These are phyloP conservation scores for Corythornis madagascariensis DNA, from an alignment of 2,113 vertebrate species.

Conservation along the genomic window DNA sequence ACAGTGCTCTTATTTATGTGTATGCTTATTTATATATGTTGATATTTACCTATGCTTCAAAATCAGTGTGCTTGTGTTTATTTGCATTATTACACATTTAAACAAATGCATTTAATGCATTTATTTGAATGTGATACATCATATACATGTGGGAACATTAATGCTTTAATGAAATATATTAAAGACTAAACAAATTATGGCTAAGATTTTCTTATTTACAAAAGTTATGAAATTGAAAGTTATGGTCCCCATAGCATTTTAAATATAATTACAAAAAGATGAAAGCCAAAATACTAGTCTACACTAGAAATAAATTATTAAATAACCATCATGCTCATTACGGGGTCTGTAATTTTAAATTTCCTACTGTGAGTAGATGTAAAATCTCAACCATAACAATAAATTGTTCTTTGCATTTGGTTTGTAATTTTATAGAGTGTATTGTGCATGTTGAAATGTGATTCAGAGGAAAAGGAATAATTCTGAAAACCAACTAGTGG, in stretches of 20 bases:
- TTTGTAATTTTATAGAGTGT: slow-evolving; percentile 44
- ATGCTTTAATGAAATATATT: slow-evolving; percentile 48
- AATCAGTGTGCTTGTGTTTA: slow-evolving; percentile 69
- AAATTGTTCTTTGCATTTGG: slow-evolving; percentile 27
- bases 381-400: slow-evolving; percentile 65
- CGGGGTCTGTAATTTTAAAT: slow-evolving; percentile 63
- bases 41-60: slow-evolving; percentile 66
- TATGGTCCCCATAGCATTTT: neutral
- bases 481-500: slow-evolving; percentile 4
- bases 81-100: slow-evolving; percentile 76
- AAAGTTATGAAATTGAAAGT: slow-evolving; percentile 65
- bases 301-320: neutral
- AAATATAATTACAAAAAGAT: neutral
- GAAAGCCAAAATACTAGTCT: neutral
- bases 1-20: slow-evolving; percentile 55
- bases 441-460: slow-evolving; percentile 73
- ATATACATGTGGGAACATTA: slow-evolving; percentile 47
- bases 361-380: slow-evolving; percentile 57
- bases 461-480: slow-evolving; percentile 13
- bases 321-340: neutral
- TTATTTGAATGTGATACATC: slow-evolving; percentile 74
- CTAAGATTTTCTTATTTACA: slow-evolving; percentile 62
- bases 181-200: slow-evolving; percentile 18
- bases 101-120: slow-evolving; percentile 71
- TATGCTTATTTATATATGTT: slow-evolving; percentile 45